Evolutionary conservation across 2,113 vertebrate species (phyloP).

Genomic region (Oplegnathus fasciatus): DNA sequence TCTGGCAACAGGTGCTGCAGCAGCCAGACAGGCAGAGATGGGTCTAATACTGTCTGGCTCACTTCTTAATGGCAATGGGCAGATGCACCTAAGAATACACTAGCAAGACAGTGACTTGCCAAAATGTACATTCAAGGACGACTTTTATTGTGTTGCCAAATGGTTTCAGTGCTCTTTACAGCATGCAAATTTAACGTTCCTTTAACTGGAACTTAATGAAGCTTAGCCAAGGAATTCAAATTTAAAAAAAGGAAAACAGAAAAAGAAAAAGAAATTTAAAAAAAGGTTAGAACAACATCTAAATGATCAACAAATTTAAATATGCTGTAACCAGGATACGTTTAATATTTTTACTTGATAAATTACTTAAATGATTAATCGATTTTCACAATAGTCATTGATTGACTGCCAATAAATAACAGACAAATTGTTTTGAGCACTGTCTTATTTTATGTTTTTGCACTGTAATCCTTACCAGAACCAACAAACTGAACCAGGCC

Average conservation of each 20-base stretch:
- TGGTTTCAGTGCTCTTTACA: not conserved
- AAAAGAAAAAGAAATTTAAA: not conserved
- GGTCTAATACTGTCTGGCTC: constrained; percentile 27
- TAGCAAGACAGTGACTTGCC: not conserved
- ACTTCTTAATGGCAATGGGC: constrained; percentile 30
- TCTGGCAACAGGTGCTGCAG: constrained; percentile 21
- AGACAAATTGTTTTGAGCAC: not conserved
- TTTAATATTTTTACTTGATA: not conserved
- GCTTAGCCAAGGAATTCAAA: not conserved
- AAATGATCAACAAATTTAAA: not conserved
- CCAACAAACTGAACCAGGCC: not conserved
- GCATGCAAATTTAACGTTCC: not conserved
- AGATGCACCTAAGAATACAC: constrained; percentile 46
- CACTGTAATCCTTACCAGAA: not conserved
- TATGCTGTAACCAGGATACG: not conserved
- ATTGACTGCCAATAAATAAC: not conserved
- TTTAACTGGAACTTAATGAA: not conserved
- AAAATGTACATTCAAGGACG: constrained; percentile 1
- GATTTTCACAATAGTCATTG: not conserved
- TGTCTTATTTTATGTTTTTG: not conserved
- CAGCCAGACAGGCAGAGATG: constrained; percentile 3
- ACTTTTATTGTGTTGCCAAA: constrained; percentile 15
- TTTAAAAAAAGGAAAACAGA: not conserved
- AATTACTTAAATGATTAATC: not conserved
- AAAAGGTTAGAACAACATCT: not conserved